Percentiles rank a stretch among this genome's conserved stretches.
Evolutionary conservation across 2,888 invertebrate species (phyloP).

Genomic region (Drosophila meridiana): DNA sequence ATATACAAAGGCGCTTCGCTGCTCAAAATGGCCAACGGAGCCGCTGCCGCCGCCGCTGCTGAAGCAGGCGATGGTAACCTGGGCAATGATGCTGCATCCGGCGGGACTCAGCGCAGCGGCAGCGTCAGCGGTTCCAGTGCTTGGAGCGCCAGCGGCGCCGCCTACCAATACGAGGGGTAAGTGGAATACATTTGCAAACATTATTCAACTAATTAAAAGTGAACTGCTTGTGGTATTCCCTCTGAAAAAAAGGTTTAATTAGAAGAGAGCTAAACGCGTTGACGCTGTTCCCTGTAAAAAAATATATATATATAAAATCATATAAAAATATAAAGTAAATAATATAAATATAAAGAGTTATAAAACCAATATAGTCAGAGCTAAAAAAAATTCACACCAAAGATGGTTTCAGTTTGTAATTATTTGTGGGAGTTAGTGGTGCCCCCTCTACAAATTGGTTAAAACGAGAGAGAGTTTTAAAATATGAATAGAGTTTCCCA

Average conservation of each 20-base stretch:
- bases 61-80: constrained; percentile 23
- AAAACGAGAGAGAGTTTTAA: background rate
- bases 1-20: constrained; percentile 85
- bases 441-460: background rate
- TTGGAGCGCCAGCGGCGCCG: constrained; percentile 51
- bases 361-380: background rate
- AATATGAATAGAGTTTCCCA: background rate
- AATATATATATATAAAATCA: background rate
- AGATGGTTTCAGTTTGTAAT: background rate
- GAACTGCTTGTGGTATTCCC: background rate
- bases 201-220: constrained; percentile 6
- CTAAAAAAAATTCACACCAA: too few relatives aligned
- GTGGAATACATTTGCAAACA: constrained; percentile 32
- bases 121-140: constrained; percentile 38
- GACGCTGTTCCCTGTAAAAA: background rate
- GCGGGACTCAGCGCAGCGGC: constrained; percentile 29
- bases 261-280: too few relatives aligned
- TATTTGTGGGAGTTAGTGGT: too few relatives aligned
- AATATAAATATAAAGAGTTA: background rate
- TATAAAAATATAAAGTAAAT: too few relatives aligned
- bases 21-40: constrained; percentile 81
- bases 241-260: background rate
- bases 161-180: constrained; percentile 83
- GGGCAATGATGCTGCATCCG: constrained; percentile 25
- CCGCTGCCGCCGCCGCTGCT: constrained; percentile 33